Evolutionary conservation across 2,113 vertebrate genomes (phyloP).

Genomic region (Clarias gariepinus): DNA sequence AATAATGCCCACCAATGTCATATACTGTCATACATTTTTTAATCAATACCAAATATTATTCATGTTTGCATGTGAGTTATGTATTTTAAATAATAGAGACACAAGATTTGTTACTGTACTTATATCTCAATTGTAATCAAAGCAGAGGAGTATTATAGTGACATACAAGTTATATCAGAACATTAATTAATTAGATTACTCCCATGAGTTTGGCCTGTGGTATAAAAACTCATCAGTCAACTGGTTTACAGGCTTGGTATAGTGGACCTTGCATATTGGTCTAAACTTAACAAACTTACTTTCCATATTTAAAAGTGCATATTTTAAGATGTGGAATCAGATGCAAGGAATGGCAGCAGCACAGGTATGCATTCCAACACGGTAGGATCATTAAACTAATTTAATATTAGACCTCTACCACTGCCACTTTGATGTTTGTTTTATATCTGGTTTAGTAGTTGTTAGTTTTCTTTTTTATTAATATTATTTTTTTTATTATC

Average conservation of each 20-base stretch:
- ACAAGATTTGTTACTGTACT: neutral
- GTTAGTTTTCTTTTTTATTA: neutral
- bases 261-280: neutral
- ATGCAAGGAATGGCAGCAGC: neutral
- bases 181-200: neutral
- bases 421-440: neutral
- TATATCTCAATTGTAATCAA: neutral
- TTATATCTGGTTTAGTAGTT: neutral
- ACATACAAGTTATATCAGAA: neutral
- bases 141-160: neutral
- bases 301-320: neutral
- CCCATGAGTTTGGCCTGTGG: neutral
- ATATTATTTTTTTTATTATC: neutral
- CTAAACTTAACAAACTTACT: neutral
- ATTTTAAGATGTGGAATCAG: neutral
- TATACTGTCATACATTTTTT: neutral
- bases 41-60: neutral
- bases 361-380: neutral
- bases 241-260: neutral
- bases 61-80: neutral
- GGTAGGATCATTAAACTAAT: neutral
- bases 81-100: neutral
- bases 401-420: neutral
- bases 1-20: neutral
- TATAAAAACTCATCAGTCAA: neutral